Base-by-base conservation (phyloP, 1,140 invertebrate species). In the Bactericera cockerelli region DNA sequence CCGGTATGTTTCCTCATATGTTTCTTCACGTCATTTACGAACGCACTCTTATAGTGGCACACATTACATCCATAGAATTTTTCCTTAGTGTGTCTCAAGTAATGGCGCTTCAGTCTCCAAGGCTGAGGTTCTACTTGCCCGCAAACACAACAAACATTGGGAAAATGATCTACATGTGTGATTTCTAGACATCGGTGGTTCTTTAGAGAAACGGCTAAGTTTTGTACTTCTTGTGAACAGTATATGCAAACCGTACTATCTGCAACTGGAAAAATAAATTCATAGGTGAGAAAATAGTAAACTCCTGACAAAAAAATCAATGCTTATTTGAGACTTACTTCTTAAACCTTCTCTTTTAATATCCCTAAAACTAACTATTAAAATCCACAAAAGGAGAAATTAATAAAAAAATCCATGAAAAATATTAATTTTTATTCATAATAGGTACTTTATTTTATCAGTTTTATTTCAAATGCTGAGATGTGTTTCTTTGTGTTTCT, bases 21-120 rank as follows among this genome's bases (percentile, higher is more conserved):
- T 10, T 38, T 56, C 21, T 49, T 59, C 61, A 62, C 19, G 24
- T 49, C 55, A n/a, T 59, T 57, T 39, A 53, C 55, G 39, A 61
- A 55, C 4, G 64, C 69, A 63, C 75, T 75, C 31, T 62, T 73
- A 3, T 71, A 71, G 28, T 70, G 67, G 62, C 74, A 76, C 10
- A 67, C 66, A 21, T 74, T 70, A 63, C 74, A 75, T 13, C 73
- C 72, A 42, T 62, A 63, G 2, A 60, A 60, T 55, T 60, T 57
- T 60, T 65, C 62, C 21, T 63, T 63, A 16, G 64, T 62, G 57
- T 65, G 64, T 42, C 36, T 65, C 21, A 57, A 31, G 24, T 28
- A 55, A 36, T 65, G 64, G 53, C 53, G 58, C 26, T 56, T 39
- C 22, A 65, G 54, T 24, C 54, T 26, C 33, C 59, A 56, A 19